Conservation (phyloP, 2,797 vertebrate species). For the Oreochromis mossambicus region DNA sequence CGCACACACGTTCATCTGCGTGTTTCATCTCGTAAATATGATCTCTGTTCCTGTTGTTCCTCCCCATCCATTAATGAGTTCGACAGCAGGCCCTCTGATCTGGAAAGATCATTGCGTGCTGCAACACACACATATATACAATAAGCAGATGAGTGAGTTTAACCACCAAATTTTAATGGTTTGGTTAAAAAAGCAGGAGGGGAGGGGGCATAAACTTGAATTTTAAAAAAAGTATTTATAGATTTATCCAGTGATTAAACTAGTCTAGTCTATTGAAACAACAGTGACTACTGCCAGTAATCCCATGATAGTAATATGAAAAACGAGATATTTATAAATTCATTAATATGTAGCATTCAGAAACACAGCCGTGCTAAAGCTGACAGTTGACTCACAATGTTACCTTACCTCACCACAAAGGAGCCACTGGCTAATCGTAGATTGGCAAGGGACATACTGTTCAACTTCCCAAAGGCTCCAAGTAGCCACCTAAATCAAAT, state of each 20-base stretch:
- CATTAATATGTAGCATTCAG: not conserved
- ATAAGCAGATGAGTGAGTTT: not conserved
- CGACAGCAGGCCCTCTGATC: constrained; percentile 36
- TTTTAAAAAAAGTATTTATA: not conserved
- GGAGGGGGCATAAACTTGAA: not conserved
- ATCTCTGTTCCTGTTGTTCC: constrained; percentile 51
- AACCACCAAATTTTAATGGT: not conserved
- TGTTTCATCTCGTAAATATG: constrained; percentile 58
- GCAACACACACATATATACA: not conserved
- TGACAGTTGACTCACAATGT: constrained; percentile 42
- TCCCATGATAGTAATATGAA: not conserved
- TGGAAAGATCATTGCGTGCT: constrained; percentile 27
- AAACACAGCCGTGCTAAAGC: constrained; percentile 3
- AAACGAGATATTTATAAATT: not conserved
- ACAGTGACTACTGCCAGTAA: not conserved
- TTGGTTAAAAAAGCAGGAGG: not conserved
- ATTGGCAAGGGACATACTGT: constrained; percentile 69
- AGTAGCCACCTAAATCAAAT: constrained; percentile 65
- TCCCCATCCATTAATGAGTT: constrained; percentile 50
- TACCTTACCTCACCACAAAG: constrained; percentile 44
- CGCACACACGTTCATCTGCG: constrained; percentile 27
- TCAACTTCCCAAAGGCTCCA: constrained; percentile 53
- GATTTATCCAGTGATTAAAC: not conserved
- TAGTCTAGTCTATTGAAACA: not conserved
- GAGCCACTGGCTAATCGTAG: constrained; percentile 58